A percentile compares a stretch with the other conserved stretches of the same genome.
Conservation (phyloP, 2,113 vertebrate genomes). For the Burhinus bistriatus region DNA sequence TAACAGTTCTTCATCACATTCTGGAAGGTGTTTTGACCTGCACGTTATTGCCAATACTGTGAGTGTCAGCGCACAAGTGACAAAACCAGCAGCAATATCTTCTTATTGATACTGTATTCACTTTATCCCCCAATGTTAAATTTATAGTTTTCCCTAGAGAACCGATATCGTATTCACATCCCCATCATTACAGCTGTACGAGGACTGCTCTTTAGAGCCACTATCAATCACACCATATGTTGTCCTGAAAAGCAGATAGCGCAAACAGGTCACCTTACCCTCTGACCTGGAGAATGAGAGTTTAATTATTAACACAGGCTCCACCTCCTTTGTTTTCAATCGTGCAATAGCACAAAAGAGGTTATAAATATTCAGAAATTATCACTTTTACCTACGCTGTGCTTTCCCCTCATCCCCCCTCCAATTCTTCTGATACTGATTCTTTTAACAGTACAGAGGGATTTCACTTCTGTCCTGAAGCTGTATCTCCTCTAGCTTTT, state of each 20-base stretch:
- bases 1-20: neutral
- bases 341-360: neutral
- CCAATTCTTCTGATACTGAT: neutral
- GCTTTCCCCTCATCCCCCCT: neutral
- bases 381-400: neutral
- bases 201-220: neutral
- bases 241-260: neutral
- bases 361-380: constrained; percentile 41
- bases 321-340: constrained; percentile 11
- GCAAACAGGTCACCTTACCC: neutral
- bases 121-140: constrained; percentile 1
- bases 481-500: constrained; percentile 31
- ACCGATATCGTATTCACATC: neutral
- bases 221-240: constrained; percentile 16
- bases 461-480: constrained; percentile 15
- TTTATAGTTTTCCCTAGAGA: constrained; percentile 20
- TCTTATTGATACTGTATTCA: constrained; percentile 51
- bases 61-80: neutral
- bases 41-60: neutral
- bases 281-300: neutral
- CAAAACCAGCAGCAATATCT: constrained; percentile 43
- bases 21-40: constrained; percentile 20
- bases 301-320: constrained; percentile 6
- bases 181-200: neutral
- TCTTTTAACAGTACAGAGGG: constrained; percentile 10